phyloP scores from a whole-genome alignment of 2,797 vertebrate species.

The Amniataba percoides region DNA sequence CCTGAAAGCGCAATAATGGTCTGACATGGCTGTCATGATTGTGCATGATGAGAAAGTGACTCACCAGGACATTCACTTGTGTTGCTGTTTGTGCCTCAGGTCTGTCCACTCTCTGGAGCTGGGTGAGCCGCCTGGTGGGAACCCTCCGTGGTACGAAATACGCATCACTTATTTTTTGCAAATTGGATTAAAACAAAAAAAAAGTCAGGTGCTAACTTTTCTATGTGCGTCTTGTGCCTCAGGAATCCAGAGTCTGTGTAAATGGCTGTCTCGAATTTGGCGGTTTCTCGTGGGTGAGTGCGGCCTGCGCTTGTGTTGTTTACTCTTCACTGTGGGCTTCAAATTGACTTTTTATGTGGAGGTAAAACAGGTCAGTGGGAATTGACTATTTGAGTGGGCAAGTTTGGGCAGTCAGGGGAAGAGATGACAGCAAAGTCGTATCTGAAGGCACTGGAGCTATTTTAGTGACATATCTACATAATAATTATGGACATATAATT shows the following conservation, averaged over 20 bases:
- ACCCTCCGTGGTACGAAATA: slow-evolving; percentile 73
- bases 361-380: slow-evolving; percentile 19
- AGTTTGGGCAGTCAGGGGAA: slow-evolving; percentile 8
- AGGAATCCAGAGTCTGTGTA: slow-evolving; percentile 75
- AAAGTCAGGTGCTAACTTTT: neutral
- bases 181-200: neutral
- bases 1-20: neutral
- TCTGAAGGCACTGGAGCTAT: slow-evolving; percentile 2
- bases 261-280: slow-evolving; percentile 72
- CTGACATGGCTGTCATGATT: neutral
- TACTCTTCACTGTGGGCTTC: slow-evolving; percentile 25
- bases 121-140: slow-evolving; percentile 74
- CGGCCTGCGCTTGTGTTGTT: slow-evolving; percentile 3
- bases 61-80: neutral
- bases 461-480: slow-evolving; percentile 13
- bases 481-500: slow-evolving; percentile 33
- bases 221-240: slow-evolving; percentile 1
- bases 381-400: slow-evolving; percentile 5
- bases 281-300: slow-evolving; percentile 71
- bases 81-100: slow-evolving; percentile 56
- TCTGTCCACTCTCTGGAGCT: slow-evolving; percentile 79
- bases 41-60: neutral
- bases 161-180: neutral
- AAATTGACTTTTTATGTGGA: slow-evolving; percentile 11
- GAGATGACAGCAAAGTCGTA: slow-evolving; percentile 18